These are phyloP conservation scores for Gambelia wislizenii DNA, from an alignment of 2,797 vertebrate genomes.

Conservation along the genomic window DNA sequence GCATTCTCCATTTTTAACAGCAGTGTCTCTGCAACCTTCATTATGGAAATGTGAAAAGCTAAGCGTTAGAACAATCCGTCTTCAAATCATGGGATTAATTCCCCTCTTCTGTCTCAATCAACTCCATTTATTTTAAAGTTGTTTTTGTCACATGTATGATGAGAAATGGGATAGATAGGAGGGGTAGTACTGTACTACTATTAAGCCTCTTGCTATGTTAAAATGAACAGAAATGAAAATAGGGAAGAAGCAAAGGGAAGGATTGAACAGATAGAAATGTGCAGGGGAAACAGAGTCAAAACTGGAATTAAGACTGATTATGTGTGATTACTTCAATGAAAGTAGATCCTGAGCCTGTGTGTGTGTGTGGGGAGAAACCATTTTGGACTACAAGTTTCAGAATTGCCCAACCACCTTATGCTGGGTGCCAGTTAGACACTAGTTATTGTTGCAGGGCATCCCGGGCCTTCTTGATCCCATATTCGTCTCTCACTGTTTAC, in stretches of 20 bases:
- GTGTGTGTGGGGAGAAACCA: no score
- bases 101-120: neutral
- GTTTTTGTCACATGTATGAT: neutral
- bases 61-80: neutral
- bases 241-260: neutral
- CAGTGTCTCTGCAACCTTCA: conserved; percentile 74
- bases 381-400: no score
- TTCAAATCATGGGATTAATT: neutral
- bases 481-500: no score
- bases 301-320: neutral
- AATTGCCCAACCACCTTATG: no score
- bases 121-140: neutral
- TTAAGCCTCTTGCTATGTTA: neutral
- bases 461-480: no score
- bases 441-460: no score
- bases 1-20: conserved; percentile 78
- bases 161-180: neutral
- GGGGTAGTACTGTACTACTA: neutral
- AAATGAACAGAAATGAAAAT: neutral
- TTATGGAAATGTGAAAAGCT: conserved; percentile 29
- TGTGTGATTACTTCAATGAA: neutral
- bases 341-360: neutral
- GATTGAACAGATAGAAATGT: neutral
- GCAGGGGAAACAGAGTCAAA: neutral
- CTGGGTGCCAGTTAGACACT: no score